Conservation (phyloP, 2,888 invertebrate species). For the Quadroppia sp. region DNA sequence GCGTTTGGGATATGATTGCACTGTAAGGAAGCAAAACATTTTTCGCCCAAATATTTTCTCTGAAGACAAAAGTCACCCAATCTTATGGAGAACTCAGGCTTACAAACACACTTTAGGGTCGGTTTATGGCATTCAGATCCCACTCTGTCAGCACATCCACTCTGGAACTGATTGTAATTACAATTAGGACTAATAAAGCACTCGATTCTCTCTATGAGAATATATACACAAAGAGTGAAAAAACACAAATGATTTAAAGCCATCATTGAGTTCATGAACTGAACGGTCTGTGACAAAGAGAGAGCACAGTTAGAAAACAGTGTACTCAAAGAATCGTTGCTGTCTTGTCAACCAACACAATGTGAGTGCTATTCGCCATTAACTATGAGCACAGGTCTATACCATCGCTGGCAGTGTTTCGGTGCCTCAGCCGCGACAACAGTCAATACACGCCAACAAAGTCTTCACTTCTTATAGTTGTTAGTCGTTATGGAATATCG, state of each 20-base stretch:
- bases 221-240: constrained; percentile 3
- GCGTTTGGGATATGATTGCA: constrained; percentile 27
- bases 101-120: constrained; percentile 38
- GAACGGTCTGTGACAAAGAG: not conserved
- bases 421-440: not conserved
- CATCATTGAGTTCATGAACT: not conserved
- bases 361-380: not conserved
- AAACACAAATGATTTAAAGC: not conserved
- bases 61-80: constrained; percentile 33
- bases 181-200: constrained; percentile 14
- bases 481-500: constrained; percentile 34
- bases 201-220: not conserved
- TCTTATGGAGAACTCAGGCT: constrained; percentile 34
- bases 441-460: not conserved
- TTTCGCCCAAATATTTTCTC: constrained; percentile 33
- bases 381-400: not conserved
- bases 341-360: not conserved
- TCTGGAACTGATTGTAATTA: constrained; percentile 38
- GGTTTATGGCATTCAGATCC: constrained; percentile 41
- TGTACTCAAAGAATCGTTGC: not conserved
- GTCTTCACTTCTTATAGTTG: constrained; percentile 28
- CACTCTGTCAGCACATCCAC: constrained; percentile 41
- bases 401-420: not conserved
- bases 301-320: not conserved
- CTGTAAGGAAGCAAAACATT: constrained; percentile 12